These are phyloP conservation scores for Orchestia grillus DNA, from an alignment of 1,140 invertebrate genomes.

Conservation along the genomic window DNA sequence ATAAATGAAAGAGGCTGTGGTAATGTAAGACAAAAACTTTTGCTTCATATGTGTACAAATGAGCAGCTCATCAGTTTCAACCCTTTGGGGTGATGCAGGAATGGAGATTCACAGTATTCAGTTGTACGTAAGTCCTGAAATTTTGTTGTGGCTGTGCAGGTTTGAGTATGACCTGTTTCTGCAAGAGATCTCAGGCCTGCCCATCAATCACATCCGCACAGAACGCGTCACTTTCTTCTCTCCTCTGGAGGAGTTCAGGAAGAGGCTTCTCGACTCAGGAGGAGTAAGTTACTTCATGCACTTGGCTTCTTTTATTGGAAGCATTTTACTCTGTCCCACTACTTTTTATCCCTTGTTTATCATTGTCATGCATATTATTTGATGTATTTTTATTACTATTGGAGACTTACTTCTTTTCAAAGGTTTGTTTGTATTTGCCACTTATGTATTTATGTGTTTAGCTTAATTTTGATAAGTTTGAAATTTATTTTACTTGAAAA, in stretches of 20 bases:
- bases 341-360: not conserved
- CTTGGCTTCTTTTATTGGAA: not conserved
- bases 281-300: conserved; percentile 70
- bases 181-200: conserved; percentile 69
- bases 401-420: not conserved
- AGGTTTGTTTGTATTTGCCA: not conserved
- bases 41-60: too few species aligned
- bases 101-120: too few species aligned
- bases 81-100: too few species aligned
- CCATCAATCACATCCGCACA: conserved; percentile 71
- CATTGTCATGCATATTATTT: not conserved
- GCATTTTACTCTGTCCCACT: not conserved
- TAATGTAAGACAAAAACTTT: too few species aligned
- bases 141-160: conserved; percentile 67
- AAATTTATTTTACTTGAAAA: not conserved
- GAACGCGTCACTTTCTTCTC: conserved; percentile 74
- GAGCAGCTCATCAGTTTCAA: too few species aligned
- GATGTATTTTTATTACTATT: not conserved
- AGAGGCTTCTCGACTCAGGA: conserved; percentile 73
- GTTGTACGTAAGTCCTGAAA: not conserved
- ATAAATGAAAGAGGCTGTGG: too few species aligned
- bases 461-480: not conserved
- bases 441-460: not conserved
- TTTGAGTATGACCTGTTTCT: conserved; percentile 74
- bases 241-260: conserved; percentile 73